Evolutionary conservation across 2,888 invertebrate genomes (phyloP), one percentile per base, ranked within the genome.

Genomic region (Lithosia quadra): DNA sequence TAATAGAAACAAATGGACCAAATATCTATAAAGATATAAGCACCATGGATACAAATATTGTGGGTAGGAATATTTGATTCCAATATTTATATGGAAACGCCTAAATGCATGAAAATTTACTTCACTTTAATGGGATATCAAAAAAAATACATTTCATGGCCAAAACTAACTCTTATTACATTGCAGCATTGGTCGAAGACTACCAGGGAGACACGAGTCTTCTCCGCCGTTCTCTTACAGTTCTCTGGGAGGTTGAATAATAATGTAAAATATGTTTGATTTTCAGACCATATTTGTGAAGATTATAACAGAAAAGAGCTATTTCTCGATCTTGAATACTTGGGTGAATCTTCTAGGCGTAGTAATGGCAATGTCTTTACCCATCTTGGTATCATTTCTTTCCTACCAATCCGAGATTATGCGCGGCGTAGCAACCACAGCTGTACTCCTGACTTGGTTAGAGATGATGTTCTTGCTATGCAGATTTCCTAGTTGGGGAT

Each of bases 391-490:
- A 85, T 7, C 79, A 86, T 3, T 36, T 34, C 13, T 15, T 13
- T n/a, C 28, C 15, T 0, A 1, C 0, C 39, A 63, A 49, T 55
- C 59, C 2, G 68, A 68, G 94, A 84, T 91, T 0, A 83, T 94
- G 5, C 92, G 95, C 67, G 34, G 55, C 8, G 84, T 95, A 0
- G 92, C 95, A 0, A 94, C 95, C 0, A 68, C 93, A 2, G 94
- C 95, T 0, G 77, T 95, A 13, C 89, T 96, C n/a, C 80, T 95
- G 5, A 89, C 95, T 0, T 96, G 96, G 96, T 83, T 95, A 15
- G 95, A 96, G 76, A 88, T 96, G 75, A 95, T 96, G 92, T 93
- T 96, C 71, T 82, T 96, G 7, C 81, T 95, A 0, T 95, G 96
- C 0, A 90, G 95, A 66, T 95, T 95, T 70, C 96, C 96, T 5